phyloP scores from a whole-genome alignment of 2,888 invertebrate genomes.

The Cantharis rufa region DNA sequence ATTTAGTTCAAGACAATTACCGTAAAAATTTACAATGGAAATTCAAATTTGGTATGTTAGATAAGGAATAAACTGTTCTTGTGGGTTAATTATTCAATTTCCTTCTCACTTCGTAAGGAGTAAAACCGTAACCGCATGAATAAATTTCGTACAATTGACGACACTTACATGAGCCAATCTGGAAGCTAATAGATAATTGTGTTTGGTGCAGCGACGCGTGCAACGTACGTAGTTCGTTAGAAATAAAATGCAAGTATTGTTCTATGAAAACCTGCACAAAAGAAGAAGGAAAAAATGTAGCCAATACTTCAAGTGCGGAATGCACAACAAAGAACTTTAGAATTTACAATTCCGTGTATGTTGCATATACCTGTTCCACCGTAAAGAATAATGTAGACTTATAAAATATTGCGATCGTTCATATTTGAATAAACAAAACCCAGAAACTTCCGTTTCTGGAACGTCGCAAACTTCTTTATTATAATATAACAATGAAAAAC shows the following conservation, averaged over 20 bases:
- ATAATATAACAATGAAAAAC: neutral
- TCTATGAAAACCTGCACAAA: neutral
- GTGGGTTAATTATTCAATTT: neutral
- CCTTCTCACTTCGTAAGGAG: neutral
- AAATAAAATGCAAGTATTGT: neutral
- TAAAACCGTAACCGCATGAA: neutral
- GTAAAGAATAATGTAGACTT: neutral
- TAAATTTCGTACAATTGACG: neutral
- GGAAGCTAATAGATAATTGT: neutral
- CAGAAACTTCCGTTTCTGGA: neutral
- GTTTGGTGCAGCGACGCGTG: neutral
- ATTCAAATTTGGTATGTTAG: neutral
- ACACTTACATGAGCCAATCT: neutral
- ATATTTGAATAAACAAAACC: neutral
- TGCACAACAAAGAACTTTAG: constrained; percentile 18
- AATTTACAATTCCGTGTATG: neutral
- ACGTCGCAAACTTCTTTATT: neutral
- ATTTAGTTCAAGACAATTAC: neutral
- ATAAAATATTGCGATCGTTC: neutral
- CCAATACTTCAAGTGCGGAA: constrained; percentile 7
- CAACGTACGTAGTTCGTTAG: neutral
- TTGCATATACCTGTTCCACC: neutral
- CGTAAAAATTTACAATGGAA: neutral
- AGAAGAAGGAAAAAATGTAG: neutral
- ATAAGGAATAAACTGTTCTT: neutral